A percentile compares a stretch with the other conserved stretches of the same genome.
Evolutionary conservation across 2,797 vertebrate genomes (phyloP).

Genomic region (Ceryle rudis): DNA sequence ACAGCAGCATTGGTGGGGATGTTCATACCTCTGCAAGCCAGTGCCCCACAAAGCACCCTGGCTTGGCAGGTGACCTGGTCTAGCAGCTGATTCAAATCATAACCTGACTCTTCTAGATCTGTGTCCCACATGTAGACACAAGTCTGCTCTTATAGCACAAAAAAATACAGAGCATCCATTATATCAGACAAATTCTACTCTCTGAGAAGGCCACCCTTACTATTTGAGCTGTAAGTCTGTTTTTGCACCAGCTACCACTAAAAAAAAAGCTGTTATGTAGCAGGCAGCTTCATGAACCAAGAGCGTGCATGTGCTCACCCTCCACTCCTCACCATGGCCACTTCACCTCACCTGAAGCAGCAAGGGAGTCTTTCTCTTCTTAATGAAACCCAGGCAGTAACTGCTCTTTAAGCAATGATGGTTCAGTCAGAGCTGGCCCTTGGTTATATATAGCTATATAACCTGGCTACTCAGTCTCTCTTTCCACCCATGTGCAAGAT

Average conservation of each 20-base stretch:
- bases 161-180: background rate
- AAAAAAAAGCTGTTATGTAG: background rate
- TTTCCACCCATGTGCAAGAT: background rate
- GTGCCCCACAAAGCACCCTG: background rate
- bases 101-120: background rate
- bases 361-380: background rate
- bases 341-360: background rate
- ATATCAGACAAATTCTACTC: background rate
- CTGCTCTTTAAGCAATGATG: background rate
- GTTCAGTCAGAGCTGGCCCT: background rate
- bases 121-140: background rate
- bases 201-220: background rate
- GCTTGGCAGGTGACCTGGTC: background rate
- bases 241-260: background rate
- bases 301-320: background rate
- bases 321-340: background rate
- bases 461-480: background rate
- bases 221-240: background rate
- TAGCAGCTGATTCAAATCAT: background rate
- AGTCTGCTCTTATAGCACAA: background rate
- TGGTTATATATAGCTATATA: background rate
- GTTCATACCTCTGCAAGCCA: background rate
- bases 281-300: background rate
- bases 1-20: background rate
- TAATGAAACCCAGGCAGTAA: background rate